phyloP scores from a whole-genome alignment of 2,888 invertebrate species.

The Anarsia innoxiella region DNA sequence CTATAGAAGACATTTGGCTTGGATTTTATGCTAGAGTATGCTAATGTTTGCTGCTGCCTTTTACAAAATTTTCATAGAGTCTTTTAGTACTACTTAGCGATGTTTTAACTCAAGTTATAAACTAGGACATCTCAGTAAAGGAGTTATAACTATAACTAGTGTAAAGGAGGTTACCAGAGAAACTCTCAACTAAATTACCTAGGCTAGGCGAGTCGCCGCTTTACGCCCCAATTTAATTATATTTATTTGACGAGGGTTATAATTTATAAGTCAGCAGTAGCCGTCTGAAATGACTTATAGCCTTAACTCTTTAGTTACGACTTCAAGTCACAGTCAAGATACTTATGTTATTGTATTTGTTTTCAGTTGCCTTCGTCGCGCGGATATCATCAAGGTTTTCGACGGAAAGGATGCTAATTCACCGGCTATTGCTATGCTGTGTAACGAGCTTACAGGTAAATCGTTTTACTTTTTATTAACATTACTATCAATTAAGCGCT shows the following conservation, averaged over 20 bases:
- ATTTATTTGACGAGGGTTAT: slow-evolving; percentile 3
- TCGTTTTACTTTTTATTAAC: too few relatives aligned
- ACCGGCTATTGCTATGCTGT: slow-evolving; percentile 87
- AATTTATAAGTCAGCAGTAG: too few relatives aligned
- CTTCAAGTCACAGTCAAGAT: too few relatives aligned
- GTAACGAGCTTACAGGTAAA: slow-evolving; percentile 82
- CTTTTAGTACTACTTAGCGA: background rate
- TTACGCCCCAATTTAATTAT: slow-evolving; percentile 5
- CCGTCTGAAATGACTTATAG: too few relatives aligned
- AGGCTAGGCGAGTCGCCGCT: background rate
- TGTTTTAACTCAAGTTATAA: background rate
- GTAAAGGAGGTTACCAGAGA: background rate
- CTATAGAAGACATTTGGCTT: too few relatives aligned
- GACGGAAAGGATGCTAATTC: slow-evolving; percentile 84
- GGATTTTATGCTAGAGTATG: too few relatives aligned
- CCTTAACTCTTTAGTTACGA: too few relatives aligned
- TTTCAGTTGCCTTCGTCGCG: slow-evolving; percentile 85
- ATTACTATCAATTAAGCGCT: too few relatives aligned
- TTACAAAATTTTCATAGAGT: too few relatives aligned
- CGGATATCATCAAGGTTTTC: slow-evolving; percentile 89
- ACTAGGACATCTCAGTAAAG: slow-evolving; percentile 4
- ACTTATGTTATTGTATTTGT: too few relatives aligned
- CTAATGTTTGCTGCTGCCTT: too few relatives aligned
- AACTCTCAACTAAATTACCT: slow-evolving; percentile 8
- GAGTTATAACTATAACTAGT: background rate